These are phyloP conservation scores for Sicus ferrugineus DNA, from an alignment of 2,888 invertebrate genomes.

Conservation along the genomic window DNA sequence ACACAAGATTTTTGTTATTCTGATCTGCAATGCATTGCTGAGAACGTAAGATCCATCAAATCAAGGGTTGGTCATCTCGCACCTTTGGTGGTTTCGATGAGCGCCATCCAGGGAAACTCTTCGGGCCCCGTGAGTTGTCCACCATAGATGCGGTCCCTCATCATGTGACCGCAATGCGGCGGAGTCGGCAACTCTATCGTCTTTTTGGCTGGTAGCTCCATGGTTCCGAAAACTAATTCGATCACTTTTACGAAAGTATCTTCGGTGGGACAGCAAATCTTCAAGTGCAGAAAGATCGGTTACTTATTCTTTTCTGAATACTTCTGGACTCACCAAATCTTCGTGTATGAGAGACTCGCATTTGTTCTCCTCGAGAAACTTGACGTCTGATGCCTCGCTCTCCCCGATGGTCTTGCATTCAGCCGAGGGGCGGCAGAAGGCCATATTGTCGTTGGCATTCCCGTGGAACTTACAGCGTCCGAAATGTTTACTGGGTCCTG, in stretches of 20 bases:
- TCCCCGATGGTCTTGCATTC: background rate
- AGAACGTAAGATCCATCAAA: background rate
- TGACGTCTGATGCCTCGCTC: background rate
- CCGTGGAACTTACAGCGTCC: background rate
- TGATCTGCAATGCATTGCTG: background rate
- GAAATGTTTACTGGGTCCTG: background rate
- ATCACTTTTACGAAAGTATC: background rate
- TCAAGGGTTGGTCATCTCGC: background rate
- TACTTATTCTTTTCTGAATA: background rate
- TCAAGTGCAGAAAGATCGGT: background rate
- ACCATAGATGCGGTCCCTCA: conserved; percentile 41
- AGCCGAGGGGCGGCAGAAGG: background rate
- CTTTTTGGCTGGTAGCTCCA: background rate
- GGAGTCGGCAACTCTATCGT: conserved; percentile 31
- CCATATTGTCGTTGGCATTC: too few relatives aligned
- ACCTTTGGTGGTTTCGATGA: conserved; percentile 42
- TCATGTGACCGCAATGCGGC: conserved; percentile 40
- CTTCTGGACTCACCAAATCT: background rate
- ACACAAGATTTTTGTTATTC: conserved; percentile 51
- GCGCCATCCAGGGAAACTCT: conserved; percentile 43
- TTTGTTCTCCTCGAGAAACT: background rate
- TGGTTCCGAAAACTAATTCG: background rate
- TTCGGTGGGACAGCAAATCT: conserved; percentile 5
- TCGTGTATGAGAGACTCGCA: background rate
- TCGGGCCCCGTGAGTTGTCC: conserved; percentile 39